Evolutionary conservation across 2,888 invertebrate genomes (phyloP), one percentile per base, ranked within the genome.

Genomic region (Copidosoma aretas): DNA sequence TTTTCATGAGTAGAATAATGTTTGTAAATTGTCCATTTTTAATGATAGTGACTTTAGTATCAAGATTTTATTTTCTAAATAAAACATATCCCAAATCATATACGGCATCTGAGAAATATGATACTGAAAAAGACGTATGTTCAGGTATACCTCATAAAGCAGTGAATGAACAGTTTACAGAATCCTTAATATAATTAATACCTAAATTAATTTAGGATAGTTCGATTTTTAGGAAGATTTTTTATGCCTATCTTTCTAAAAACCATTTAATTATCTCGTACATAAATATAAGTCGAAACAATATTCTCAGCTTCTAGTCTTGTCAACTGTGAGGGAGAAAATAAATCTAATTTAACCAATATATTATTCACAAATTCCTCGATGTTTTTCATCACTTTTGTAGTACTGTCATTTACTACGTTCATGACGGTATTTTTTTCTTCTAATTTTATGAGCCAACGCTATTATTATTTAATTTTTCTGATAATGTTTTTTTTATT

Each of bases 21-120:
- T 66, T 66, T 5, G n/a, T 32, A 8, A 51, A 10, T 54, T 67
- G 51, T 10, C 60, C 66, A 32, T 54, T 32, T n/a, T 60, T 51
- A 51, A 60, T 61, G 0, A 67, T 3, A 21, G 56, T 25, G 39
- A 57, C 22, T n/a, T 15, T 4, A n/a, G 21, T n/a, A n/a, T n/a
- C n/a, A n/a, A n/a, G n/a, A n/a, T n/a, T n/a, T n/a, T n/a, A 19
- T 21, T 22, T 21, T 1, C 19, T 59, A 19, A 46, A 46, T 46
- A 46, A 46, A 46, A 4, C 43, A 15, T 14, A 46, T 46, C 46
- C 12, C 21, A 60, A 65, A 54, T 60, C 22, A 32, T 65, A 65
- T 19, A 19, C 57, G 24, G 51, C 46, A 32, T 67, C 51, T 19
- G 21, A 17, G 52, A 61, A 57, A 41, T 41, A 67, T 22, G 60